Percentiles rank a stretch among this genome's conserved stretches.
phyloP scores from a whole-genome alignment of 2,113 vertebrate genomes.

The Caloenas nicobarica region DNA sequence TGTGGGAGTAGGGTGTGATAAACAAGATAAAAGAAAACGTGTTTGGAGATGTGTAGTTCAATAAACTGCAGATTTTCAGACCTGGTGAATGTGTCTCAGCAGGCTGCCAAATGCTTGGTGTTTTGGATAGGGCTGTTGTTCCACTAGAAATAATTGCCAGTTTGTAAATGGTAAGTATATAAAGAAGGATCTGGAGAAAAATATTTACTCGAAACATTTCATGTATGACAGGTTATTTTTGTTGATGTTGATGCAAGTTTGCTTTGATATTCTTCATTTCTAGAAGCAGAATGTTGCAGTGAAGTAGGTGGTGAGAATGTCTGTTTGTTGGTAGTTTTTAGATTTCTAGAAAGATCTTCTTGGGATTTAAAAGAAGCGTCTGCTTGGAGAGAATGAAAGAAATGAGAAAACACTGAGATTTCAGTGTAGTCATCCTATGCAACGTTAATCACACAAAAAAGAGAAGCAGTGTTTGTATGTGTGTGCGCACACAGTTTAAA shows the following conservation, averaged over 20 bases:
- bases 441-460: rapidly evolving
- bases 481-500: rapidly evolving
- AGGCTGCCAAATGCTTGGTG: background rate
- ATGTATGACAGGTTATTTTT: background rate
- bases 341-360: background rate
- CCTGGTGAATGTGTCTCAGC: background rate
- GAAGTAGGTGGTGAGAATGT: background rate
- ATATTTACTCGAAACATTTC: background rate
- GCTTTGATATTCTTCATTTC: background rate
- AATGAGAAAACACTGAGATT: background rate
- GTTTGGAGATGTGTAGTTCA: background rate
- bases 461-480: background rate
- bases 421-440: background rate
- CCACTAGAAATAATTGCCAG: background rate
- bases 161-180: slow-evolving; percentile 32
- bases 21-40: background rate
- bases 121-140: background rate
- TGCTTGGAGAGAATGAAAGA: background rate
- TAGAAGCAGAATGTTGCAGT: background rate
- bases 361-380: background rate
- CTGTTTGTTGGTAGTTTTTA: background rate
- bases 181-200: background rate
- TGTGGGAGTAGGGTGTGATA: background rate
- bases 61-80: background rate
- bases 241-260: background rate